phyloP scores from a whole-genome alignment of 2,113 vertebrate species.

The Mormyrus iriodes region DNA sequence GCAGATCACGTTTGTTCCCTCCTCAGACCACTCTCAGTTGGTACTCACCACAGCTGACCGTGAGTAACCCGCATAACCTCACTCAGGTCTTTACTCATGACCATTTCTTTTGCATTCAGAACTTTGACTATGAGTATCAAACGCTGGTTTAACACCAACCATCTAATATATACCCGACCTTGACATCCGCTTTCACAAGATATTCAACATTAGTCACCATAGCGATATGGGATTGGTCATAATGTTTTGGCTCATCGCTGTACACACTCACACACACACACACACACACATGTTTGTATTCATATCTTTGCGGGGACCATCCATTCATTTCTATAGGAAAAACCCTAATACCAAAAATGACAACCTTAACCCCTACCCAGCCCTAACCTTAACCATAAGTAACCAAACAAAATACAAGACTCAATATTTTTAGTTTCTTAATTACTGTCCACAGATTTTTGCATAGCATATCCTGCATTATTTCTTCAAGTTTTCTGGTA shows the following conservation, averaged over 20 bases:
- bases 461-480: too few relatives aligned
- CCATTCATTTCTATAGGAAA: too few relatives aligned
- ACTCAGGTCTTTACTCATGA: not conserved
- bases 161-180: too few relatives aligned
- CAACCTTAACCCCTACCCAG: too few relatives aligned
- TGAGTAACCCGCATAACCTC: not conserved
- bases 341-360: too few relatives aligned
- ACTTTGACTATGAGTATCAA: not conserved
- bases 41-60: not conserved
- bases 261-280: not conserved
- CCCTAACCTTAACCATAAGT: too few relatives aligned
- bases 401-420: too few relatives aligned
- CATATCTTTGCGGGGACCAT: not conserved
- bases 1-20: too few relatives aligned
- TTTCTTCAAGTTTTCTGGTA: not conserved
- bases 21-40: not conserved
- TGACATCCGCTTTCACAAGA: too few relatives aligned
- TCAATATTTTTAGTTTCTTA: too few relatives aligned
- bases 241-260: not conserved
- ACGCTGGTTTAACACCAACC: too few relatives aligned
- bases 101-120: not conserved
- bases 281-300: not conserved
- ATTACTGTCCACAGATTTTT: too few relatives aligned
- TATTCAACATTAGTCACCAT: not conserved
- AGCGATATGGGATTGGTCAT: not conserved